These are phyloP conservation scores for Danaus melanippus DNA, from an alignment of 1,140 invertebrate genomes.

Conservation along the genomic window DNA sequence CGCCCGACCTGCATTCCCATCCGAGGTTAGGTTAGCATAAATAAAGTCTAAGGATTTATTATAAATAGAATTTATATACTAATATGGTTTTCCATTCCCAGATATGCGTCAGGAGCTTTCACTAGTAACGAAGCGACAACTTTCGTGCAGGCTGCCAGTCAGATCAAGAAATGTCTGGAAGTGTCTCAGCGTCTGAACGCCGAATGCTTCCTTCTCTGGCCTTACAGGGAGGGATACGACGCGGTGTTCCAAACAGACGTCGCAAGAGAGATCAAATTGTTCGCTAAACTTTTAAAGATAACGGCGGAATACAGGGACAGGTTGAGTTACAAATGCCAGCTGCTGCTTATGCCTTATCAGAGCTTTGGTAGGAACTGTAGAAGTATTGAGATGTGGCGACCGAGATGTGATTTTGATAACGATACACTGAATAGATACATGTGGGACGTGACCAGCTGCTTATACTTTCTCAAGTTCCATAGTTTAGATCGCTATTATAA, in stretches of 20 bases:
- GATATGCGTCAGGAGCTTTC: constrained; percentile 75
- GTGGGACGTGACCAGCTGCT: constrained; percentile 77
- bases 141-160: constrained; percentile 74
- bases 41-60: constrained; percentile 2
- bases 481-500: constrained; percentile 77
- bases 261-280: constrained; percentile 74
- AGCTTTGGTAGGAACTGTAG: constrained; percentile 23
- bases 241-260: constrained; percentile 76
- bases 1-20: constrained; percentile 75
- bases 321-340: constrained; percentile 75
- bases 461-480: constrained; percentile 76
- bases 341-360: constrained; percentile 71
- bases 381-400: constrained; percentile 29
- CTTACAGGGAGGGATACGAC: constrained; percentile 75
- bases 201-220: constrained; percentile 77
- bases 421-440: constrained; percentile 66
- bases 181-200: constrained; percentile 76
- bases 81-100: constrained; percentile 27
- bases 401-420: constrained; percentile 20
- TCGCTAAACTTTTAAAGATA: constrained; percentile 76
- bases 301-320: constrained; percentile 77
- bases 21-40: constrained; percentile 61
- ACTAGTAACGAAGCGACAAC: constrained; percentile 75
- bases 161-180: constrained; percentile 78
- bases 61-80: not conserved